These are phyloP conservation scores for Hydrolagus affinis DNA, from an alignment of 2,113 vertebrate genomes.

Conservation along the genomic window DNA sequence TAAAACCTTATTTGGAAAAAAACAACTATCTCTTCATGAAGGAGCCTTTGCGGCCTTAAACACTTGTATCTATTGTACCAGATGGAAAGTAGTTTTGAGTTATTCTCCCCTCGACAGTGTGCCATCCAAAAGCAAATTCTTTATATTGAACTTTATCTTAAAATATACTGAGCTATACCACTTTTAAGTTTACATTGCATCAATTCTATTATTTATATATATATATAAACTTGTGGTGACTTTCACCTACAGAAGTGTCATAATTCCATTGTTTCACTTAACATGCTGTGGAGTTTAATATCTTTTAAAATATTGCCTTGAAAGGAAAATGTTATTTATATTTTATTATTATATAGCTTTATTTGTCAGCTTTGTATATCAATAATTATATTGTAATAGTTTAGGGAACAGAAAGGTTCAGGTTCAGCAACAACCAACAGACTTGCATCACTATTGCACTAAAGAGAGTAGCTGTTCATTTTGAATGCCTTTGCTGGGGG, in stretches of 20 bases:
- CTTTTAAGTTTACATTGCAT: conserved; percentile 19
- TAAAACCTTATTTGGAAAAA: neutral
- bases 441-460: neutral
- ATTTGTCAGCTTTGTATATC: neutral
- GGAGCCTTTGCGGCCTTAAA: neutral
- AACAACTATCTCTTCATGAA: neutral
- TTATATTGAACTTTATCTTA: neutral
- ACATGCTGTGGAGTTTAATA: neutral
- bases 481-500: neutral
- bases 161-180: neutral
- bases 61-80: neutral
- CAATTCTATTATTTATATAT: too few relatives aligned
- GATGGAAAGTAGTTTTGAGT: neutral
- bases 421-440: neutral
- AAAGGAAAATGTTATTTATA: neutral
- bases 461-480: neutral
- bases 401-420: neutral
- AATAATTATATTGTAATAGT: neutral
- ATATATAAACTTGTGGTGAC: neutral
- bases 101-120: neutral
- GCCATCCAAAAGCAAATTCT: neutral
- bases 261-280: neutral
- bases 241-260: neutral
- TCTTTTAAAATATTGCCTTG: neutral
- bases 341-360: conserved; percentile 13